A percentile compares a stretch with the other conserved stretches of the same genome.
These are phyloP conservation scores for Andrena bucephala DNA, from an alignment of 2,888 invertebrate genomes.

Conservation along the genomic window DNA sequence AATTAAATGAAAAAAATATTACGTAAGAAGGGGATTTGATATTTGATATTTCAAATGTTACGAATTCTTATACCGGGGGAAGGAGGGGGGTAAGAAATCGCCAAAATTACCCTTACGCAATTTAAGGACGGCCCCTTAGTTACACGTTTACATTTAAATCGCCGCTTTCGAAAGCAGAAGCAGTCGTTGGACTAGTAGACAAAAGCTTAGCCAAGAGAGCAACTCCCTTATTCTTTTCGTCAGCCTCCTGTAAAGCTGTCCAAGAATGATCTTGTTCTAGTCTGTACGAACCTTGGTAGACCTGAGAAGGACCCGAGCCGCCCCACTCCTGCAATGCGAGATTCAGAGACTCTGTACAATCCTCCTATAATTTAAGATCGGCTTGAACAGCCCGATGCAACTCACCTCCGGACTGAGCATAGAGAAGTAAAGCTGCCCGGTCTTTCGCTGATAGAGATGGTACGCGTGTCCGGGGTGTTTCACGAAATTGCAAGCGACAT, in stretches of 20 bases:
- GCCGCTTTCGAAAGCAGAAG: conserved; percentile 11
- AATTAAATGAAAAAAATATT: no score
- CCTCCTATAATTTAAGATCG: background rate
- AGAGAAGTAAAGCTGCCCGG: conserved; percentile 90
- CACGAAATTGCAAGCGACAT: conserved; percentile 90
- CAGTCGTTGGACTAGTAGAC: conserved; percentile 21
- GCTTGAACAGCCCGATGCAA: conserved; percentile 22
- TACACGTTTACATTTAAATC: conserved; percentile 28
- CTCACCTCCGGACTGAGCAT: conserved; percentile 90
- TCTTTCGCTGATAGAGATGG: conserved; percentile 89
- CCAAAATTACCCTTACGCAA: no score
- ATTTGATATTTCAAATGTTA: no score
- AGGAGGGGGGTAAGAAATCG: no score
- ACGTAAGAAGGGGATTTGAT: no score
- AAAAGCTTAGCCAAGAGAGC: conserved; percentile 47
- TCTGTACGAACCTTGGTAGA: conserved; percentile 88
- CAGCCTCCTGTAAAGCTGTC: conserved; percentile 87
- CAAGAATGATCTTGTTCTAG: conserved; percentile 90
- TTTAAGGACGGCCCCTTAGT: background rate
- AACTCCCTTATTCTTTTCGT: conserved; percentile 80
- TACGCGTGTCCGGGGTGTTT: conserved; percentile 91
- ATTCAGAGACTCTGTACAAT: conserved; percentile 60
- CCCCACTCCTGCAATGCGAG: conserved; percentile 89
- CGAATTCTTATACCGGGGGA: no score
- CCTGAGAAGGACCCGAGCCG: conserved; percentile 86